Evolutionary conservation across 1,140 invertebrate species (phyloP).

Genomic region (Drosophila bifasciata): DNA sequence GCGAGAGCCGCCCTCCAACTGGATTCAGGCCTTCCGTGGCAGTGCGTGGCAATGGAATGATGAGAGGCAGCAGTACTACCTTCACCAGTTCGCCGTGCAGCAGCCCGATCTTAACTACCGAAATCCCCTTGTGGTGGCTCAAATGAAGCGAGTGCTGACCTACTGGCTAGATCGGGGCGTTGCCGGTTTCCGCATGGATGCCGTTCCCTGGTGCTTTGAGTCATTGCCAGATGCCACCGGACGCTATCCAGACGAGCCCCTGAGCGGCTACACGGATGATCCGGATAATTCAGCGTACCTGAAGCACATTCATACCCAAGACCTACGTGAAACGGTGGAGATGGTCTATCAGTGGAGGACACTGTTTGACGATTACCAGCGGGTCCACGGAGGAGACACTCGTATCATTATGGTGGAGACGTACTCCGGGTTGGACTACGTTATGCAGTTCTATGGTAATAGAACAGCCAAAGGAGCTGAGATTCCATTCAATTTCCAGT

Average conservation of each 20-base stretch:
- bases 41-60: slow-evolving; percentile 88
- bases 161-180: slow-evolving; percentile 92
- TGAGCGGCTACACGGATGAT: slow-evolving; percentile 83
- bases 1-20: slow-evolving; percentile 87
- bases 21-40: slow-evolving; percentile 87
- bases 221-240: slow-evolving; percentile 83
- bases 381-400: slow-evolving; percentile 81
- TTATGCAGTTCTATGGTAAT: slow-evolving; percentile 86
- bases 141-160: slow-evolving; percentile 88
- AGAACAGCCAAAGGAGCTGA: slow-evolving; percentile 85
- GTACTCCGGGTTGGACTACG: slow-evolving; percentile 84
- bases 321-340: slow-evolving; percentile 87
- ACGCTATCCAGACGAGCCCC: slow-evolving; percentile 86
- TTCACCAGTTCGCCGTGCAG: slow-evolving; percentile 87
- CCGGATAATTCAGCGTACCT: slow-evolving; percentile 86
- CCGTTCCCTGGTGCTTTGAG: slow-evolving; percentile 87
- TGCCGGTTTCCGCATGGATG: slow-evolving; percentile 90
- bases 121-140: slow-evolving; percentile 86
- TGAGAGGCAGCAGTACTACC: slow-evolving; percentile 87
- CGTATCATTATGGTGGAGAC: slow-evolving; percentile 91
- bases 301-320: slow-evolving; percentile 87
- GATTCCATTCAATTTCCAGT: slow-evolving; percentile 87
- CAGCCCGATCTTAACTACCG: slow-evolving; percentile 91
- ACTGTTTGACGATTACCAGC: slow-evolving; percentile 85
- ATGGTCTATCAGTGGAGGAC: slow-evolving; percentile 87